Percentiles rank a stretch among this genome's conserved stretches.
These are phyloP conservation scores for Euphonia xanthogaster DNA, from an alignment of 2,797 vertebrate species.

Conservation along the genomic window DNA sequence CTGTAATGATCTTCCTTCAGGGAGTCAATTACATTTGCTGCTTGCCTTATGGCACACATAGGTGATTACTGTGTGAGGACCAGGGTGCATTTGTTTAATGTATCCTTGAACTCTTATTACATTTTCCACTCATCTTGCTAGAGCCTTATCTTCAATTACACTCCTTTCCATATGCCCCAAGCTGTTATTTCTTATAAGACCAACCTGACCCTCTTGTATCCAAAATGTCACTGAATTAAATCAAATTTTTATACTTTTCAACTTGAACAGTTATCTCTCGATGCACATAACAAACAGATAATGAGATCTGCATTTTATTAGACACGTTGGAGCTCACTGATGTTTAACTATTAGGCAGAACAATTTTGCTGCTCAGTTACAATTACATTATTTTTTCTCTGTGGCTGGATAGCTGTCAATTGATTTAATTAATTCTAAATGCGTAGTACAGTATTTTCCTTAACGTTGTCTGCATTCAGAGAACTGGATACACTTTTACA, in stretches of 20 bases:
- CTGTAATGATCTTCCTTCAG: constrained; percentile 24
- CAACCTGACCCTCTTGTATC: constrained; percentile 38
- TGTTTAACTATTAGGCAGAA: constrained; percentile 48
- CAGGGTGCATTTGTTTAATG: constrained; percentile 42
- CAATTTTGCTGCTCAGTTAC: constrained; percentile 26
- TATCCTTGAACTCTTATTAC: constrained; percentile 30
- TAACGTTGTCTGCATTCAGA: neutral
- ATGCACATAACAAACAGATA: constrained; percentile 65
- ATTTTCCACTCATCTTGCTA: constrained; percentile 42
- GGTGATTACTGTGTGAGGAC: constrained; percentile 31
- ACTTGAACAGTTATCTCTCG: constrained; percentile 44
- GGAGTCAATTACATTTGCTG: constrained; percentile 39
- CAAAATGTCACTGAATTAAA: constrained; percentile 52
- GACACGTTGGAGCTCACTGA: neutral
- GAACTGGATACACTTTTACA: neutral
- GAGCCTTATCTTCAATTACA: constrained; percentile 62
- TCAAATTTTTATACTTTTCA: constrained; percentile 61
- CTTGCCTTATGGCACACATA: constrained; percentile 25
- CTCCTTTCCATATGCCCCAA: constrained; percentile 22
- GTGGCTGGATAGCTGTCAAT: neutral
- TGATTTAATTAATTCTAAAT: constrained; percentile 11
- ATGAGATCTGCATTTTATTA: constrained; percentile 68
- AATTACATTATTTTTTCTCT: neutral
- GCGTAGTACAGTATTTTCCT: neutral
- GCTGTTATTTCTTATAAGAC: constrained; percentile 21